phyloP scores from a whole-genome alignment of 1,140 invertebrate genomes.

The Metaphire vulgaris region DNA sequence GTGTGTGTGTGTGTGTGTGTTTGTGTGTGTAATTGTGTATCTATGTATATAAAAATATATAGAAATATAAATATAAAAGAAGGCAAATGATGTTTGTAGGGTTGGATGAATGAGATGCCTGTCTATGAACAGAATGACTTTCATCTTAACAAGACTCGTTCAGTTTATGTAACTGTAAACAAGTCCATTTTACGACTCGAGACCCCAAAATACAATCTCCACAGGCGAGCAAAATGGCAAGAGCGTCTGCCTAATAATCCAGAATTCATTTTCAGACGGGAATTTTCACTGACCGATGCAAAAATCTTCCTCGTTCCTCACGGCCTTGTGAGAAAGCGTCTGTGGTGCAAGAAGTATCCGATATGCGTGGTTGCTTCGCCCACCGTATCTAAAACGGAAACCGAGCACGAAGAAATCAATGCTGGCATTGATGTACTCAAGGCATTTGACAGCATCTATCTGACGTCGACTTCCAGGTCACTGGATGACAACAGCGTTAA shows the following conservation, averaged over 20 bases:
- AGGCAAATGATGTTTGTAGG: too few species aligned
- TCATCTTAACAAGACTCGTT: conserved; percentile 72
- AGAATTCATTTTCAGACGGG: conserved; percentile 65
- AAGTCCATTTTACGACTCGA: conserved; percentile 67
- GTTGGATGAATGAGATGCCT: conserved; percentile 77
- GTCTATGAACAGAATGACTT: conserved; percentile 73
- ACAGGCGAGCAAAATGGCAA: conserved; percentile 77
- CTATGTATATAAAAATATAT: too few species aligned
- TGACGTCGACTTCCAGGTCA: neutral
- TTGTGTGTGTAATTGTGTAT: too few species aligned
- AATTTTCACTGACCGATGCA: conserved; percentile 67
- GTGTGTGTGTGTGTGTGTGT: too few species aligned
- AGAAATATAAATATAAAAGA: too few species aligned
- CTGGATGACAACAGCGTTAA: neutral
- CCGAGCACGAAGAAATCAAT: neutral
- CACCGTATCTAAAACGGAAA: conserved; percentile 6
- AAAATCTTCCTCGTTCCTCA: conserved; percentile 62
- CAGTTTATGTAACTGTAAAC: conserved; percentile 74
- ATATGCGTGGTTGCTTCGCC: conserved; percentile 60
- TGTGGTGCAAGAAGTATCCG: conserved; percentile 88
- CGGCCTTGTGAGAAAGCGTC: conserved; percentile 64
- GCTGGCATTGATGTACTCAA: neutral
- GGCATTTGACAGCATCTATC: neutral
- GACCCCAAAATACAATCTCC: conserved; percentile 65
- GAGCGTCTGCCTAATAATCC: conserved; percentile 57